Evolutionary conservation across 30 jellyfish, hydroid and myxozoan genomes (phyloP).

Genomic region (Aurelia aurita): DNA sequence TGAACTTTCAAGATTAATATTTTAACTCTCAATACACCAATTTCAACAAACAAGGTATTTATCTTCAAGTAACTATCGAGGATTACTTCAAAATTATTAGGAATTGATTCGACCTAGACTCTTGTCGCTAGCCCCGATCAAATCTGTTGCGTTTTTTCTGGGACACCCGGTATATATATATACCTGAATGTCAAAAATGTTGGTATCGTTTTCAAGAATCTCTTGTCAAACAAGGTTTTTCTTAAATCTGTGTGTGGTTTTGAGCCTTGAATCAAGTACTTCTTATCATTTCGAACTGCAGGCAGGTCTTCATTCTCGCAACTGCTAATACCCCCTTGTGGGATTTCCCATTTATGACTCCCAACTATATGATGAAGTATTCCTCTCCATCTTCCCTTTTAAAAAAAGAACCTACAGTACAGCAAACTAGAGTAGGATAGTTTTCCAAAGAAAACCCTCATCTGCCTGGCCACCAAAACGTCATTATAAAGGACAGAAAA

Average conservation of each 20-base stretch:
- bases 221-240: conserved; percentile 1
- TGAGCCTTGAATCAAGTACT: not conserved
- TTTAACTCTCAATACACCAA: too few relatives aligned
- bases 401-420: not conserved
- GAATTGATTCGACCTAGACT: too few relatives aligned
- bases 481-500: not conserved
- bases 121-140: too few relatives aligned
- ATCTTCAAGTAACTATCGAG: too few relatives aligned
- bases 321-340: not conserved
- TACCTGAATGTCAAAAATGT: not conserved
- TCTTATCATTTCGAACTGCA: not conserved
- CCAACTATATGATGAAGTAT: conserved; percentile 10
- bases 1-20: too few relatives aligned
- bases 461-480: too few relatives aligned
- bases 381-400: conserved; percentile 29
- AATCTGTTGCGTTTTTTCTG: too few relatives aligned
- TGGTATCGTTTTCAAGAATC: not conserved
- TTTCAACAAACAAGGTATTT: too few relatives aligned
- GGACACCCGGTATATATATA: too few relatives aligned
- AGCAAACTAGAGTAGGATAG: too few relatives aligned
- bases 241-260: conserved; percentile 1
- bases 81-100: too few relatives aligned
- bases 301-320: conserved; percentile 27
- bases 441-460: not conserved
- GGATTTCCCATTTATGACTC: not conserved